Evolutionary conservation across 2,797 vertebrate species (phyloP).

Genomic region (Megaceryle alcyon): DNA sequence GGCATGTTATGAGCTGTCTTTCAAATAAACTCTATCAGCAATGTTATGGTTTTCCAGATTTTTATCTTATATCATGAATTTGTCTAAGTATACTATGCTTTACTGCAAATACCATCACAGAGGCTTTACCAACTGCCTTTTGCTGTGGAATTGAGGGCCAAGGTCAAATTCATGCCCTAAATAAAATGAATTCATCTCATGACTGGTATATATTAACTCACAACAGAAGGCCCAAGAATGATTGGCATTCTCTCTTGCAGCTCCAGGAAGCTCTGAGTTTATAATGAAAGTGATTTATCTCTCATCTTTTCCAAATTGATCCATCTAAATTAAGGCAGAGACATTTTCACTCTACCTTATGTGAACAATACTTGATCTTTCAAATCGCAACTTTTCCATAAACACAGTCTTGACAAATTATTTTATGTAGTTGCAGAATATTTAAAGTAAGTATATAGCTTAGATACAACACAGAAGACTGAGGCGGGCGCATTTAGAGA

Average conservation of each 20-base stretch:
- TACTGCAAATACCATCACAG: background rate
- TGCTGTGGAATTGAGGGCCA: conserved; percentile 45
- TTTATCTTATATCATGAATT: background rate
- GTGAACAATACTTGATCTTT: conserved; percentile 49
- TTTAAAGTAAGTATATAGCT: conserved; percentile 26
- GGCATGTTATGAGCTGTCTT: background rate
- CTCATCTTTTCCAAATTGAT: conserved; percentile 52
- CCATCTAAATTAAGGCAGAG: conserved; percentile 61
- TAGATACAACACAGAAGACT: background rate
- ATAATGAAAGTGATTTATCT: conserved; percentile 63
- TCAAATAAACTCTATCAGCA: background rate
- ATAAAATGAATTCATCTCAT: conserved; percentile 58
- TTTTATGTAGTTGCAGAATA: conserved; percentile 20
- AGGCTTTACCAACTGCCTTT: background rate
- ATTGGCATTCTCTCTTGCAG: conserved; percentile 42
- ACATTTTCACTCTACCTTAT: conserved; percentile 46
- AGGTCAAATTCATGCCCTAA: conserved; percentile 53
- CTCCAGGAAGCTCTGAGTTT: conserved; percentile 28
- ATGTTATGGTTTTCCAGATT: background rate
- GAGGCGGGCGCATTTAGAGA: background rate
- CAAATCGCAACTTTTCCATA: conserved; percentile 40
- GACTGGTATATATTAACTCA: conserved; percentile 49
- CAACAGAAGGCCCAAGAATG: conserved; percentile 38
- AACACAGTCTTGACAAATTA: conserved; percentile 5
- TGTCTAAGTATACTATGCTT: background rate